Percentiles rank a stretch among this genome's conserved stretches.
Evolutionary conservation across 2,797 vertebrate species (phyloP).

Genomic region (Australoheros facetus): DNA sequence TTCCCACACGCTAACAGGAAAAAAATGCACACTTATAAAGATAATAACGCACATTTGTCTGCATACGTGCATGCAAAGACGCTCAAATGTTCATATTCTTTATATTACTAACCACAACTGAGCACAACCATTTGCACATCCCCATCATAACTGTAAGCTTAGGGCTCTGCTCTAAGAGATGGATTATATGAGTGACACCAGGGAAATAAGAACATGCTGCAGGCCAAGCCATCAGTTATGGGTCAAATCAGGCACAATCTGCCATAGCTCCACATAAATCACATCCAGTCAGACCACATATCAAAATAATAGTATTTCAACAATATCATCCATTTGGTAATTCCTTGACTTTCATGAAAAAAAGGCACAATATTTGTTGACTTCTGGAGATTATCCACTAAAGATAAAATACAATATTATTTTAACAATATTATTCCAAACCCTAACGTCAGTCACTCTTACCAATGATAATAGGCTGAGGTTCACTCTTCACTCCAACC

Average conservation of each 20-base stretch:
- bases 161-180: slow-evolving; percentile 66
- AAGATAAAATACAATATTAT: neutral
- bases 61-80: slow-evolving; percentile 5
- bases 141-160: slow-evolving; percentile 63
- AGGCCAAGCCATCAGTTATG: slow-evolving; percentile 82
- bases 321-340: slow-evolving; percentile 28
- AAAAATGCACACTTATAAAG: slow-evolving; percentile 11
- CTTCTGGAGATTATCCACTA: neutral
- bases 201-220: slow-evolving; percentile 83
- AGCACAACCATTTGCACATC: slow-evolving; percentile 26
- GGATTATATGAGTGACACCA: slow-evolving; percentile 82
- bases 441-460: slow-evolving; percentile 25
- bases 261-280: slow-evolving; percentile 75
- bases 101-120: slow-evolving; percentile 8
- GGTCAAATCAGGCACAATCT: slow-evolving; percentile 80
- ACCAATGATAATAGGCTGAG: slow-evolving; percentile 95
- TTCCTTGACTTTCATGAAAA: neutral
- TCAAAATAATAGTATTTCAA: slow-evolving; percentile 49
- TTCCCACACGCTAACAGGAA: slow-evolving; percentile 19
- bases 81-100: slow-evolving; percentile 14
- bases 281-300: slow-evolving; percentile 55
- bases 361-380: neutral
- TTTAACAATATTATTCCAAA: neutral
- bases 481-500: slow-evolving; percentile 94
- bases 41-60: slow-evolving; percentile 3